Conservation (phyloP, 2,113 vertebrate genomes). For the Chionodraco myersi region DNA sequence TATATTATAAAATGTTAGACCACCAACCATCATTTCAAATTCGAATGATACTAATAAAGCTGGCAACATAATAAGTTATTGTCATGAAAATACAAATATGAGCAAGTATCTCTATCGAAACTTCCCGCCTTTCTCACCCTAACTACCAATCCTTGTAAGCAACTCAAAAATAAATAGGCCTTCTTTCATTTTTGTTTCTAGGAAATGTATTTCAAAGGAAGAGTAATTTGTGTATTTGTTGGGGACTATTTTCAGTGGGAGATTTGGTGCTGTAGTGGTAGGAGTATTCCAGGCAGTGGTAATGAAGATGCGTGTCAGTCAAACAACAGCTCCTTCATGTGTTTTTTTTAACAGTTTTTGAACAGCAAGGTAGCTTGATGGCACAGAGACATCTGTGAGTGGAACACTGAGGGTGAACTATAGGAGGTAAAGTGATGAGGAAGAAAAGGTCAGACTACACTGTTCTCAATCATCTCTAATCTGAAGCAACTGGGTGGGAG, state of each 20-base stretch:
- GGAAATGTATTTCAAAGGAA: neutral
- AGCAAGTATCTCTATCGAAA: too few relatives aligned
- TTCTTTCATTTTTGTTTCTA: too few relatives aligned
- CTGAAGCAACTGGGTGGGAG: slow-evolving; percentile 41
- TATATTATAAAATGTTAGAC: neutral
- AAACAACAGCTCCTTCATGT: neutral
- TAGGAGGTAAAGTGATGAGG: slow-evolving; percentile 11
- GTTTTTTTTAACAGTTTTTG: neutral
- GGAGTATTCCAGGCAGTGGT: neutral
- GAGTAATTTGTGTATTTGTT: neutral
- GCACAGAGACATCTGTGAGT: slow-evolving; percentile 10
- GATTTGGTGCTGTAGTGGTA: too few relatives aligned
- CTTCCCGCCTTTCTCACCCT: too few relatives aligned
- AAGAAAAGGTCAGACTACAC: slow-evolving; percentile 45
- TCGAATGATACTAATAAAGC: neutral
- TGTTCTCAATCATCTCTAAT: slow-evolving; percentile 53
- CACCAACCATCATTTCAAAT: neutral
- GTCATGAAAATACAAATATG: too few relatives aligned
- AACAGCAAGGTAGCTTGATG: neutral
- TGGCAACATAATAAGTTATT: too few relatives aligned
- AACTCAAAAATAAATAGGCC: too few relatives aligned
- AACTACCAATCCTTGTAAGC: too few relatives aligned
- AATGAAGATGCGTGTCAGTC: neutral
- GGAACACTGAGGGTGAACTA: slow-evolving; percentile 3
- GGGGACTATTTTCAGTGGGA: neutral